Base-by-base conservation (phyloP, 1,140 invertebrate species). In the Drosophila seguyi region DNA sequence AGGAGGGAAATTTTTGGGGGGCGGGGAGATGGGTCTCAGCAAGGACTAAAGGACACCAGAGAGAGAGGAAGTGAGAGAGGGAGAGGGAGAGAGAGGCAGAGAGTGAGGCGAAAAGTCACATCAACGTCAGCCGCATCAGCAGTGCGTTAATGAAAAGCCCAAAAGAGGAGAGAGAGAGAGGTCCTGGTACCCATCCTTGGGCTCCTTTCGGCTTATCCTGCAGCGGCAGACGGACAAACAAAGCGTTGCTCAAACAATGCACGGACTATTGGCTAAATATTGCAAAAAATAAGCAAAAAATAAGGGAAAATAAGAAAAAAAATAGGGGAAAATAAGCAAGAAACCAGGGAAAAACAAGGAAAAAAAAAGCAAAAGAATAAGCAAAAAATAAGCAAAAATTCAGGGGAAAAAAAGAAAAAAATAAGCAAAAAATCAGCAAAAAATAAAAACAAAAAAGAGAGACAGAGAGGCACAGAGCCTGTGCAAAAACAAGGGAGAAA, bases 251-350 rank as follows among this genome's bases (percentile, higher is more conserved):
- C 67, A 52, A 75, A 90, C 85, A 88, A 90, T 85, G 74, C 80
- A 74, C 71, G 81, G 63, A 48, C 81, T 90, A 84, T 88, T 88
- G 85, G 85, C 81, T 78, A 81, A 88, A 88, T 90, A 88, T 88
- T 88, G 81, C 69, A 69, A 75, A 75, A 65, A 75, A 65, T 25
- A 56, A 36, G 20, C 34, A 31, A 44, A 38, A 38, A 25, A 25
- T 25, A 25, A 4, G n/a, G n/a, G n/a, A n/a, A n/a, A n/a, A n/a
- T n/a, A n/a, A n/a, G n/a, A 2, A 25, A 25, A 52, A 45, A 38
- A 56, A 45, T 42, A 36, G 39, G 44, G 13, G 52, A 44, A 53
- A 7, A 41, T 16, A 29, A 31, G 4, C 25, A 31, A 27, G n/a
- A n/a, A n/a, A n/a, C n/a, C n/a, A n/a, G n/a, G n/a, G n/a, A n/a